Conservation (phyloP, 2,888 invertebrate genomes). For the Lepidochrysops patricia region DNA sequence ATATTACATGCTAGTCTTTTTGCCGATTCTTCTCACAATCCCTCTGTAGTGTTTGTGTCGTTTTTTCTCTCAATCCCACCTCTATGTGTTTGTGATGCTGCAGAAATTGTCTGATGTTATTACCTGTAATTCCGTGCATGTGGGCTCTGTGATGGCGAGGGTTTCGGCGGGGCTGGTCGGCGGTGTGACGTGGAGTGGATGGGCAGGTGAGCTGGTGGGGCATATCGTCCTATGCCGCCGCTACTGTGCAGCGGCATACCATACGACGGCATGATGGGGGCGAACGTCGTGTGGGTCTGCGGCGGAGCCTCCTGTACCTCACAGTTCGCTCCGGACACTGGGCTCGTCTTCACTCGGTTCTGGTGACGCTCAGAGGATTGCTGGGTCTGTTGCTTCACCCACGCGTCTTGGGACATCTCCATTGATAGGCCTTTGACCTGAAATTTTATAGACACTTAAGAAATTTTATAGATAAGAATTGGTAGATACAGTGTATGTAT, state of each 20-base stretch:
- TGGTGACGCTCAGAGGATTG: constrained; percentile 58
- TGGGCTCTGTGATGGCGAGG: constrained; percentile 70
- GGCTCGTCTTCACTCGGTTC: constrained; percentile 63
- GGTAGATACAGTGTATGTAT: too few species aligned
- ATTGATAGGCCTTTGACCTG: constrained; percentile 69
- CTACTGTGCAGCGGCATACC: constrained; percentile 53
- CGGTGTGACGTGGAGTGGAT: constrained; percentile 72
- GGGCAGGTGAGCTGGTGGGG: constrained; percentile 66
- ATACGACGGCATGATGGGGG: constrained; percentile 61
- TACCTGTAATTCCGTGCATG: constrained; percentile 74
- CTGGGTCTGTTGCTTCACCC: constrained; percentile 67
- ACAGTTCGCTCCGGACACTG: constrained; percentile 58
- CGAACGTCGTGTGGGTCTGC: constrained; percentile 55
- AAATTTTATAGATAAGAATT: too few species aligned
- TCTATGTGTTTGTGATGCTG: too few species aligned
- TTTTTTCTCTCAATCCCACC: too few species aligned
- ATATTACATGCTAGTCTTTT: too few species aligned
- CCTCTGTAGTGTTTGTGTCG: too few species aligned
- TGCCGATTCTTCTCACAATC: too few species aligned
- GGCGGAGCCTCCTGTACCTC: constrained; percentile 71
- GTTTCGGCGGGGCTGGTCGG: constrained; percentile 63
- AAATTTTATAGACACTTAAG: constrained; percentile 24
- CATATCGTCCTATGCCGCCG: constrained; percentile 66
- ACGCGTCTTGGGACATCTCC: constrained; percentile 69
- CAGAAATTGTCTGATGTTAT: constrained; percentile 25